Conservation (phyloP, 2,113 vertebrate species). For the Trogon surrucura region DNA sequence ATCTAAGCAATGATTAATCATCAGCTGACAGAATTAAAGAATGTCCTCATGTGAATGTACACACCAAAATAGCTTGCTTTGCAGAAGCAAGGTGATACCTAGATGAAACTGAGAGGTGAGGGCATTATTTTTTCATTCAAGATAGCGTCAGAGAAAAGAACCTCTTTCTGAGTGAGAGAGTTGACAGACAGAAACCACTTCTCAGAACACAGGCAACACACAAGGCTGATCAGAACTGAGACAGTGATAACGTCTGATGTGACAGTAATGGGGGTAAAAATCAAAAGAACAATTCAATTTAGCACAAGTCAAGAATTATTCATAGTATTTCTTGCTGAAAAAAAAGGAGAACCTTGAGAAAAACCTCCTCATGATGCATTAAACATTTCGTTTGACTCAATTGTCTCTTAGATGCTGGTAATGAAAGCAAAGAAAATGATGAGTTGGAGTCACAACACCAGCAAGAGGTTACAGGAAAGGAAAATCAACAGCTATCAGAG, state of each 20-base stretch:
- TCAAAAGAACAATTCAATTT: not conserved
- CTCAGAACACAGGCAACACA: not conserved
- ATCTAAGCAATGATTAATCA: conserved; percentile 11
- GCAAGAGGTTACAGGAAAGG: not conserved
- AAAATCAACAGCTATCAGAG: not conserved
- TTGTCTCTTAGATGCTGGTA: not conserved
- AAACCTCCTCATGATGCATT: not conserved
- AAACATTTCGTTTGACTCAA: not conserved
- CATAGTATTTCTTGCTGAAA: not conserved
- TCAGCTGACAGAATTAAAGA: conserved; percentile 9
- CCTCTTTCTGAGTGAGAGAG: not conserved
- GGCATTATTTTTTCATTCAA: conserved; percentile 14
- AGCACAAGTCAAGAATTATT: not conserved
- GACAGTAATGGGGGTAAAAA: not conserved
- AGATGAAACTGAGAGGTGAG: not conserved
- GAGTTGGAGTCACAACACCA: not conserved
- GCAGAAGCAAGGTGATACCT: not conserved
- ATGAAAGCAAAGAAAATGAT: not conserved
- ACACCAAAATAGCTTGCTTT: not conserved
- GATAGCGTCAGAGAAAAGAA: conserved; percentile 5
- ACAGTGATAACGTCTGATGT: not conserved
- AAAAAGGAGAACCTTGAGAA: not conserved
- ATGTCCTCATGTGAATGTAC: not conserved
- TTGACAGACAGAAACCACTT: conserved; percentile 2
- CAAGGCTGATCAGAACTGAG: not conserved